Percentiles rank a stretch among this genome's conserved stretches.
phyloP scores from a whole-genome alignment of 2,888 invertebrate species.

The Drosophila ustulata region DNA sequence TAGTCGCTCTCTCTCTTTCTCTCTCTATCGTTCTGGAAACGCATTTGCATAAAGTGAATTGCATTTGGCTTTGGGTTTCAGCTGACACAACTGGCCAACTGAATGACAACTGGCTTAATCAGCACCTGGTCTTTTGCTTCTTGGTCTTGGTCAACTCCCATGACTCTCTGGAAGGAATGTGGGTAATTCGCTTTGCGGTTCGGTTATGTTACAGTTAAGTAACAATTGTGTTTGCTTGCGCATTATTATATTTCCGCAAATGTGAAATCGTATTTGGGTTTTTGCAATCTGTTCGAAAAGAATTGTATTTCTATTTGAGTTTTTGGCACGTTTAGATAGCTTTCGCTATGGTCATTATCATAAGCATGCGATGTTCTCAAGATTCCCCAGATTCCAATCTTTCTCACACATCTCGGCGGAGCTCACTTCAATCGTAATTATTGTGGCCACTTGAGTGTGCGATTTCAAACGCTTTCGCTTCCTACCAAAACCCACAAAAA shows the following conservation, averaged over 20 bases:
- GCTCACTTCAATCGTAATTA: slow-evolving; percentile 48
- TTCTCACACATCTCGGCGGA: slow-evolving; percentile 45
- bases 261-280: not conserved
- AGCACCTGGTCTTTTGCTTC: slow-evolving; percentile 7
- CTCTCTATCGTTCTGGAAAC: no score
- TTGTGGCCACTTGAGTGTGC: slow-evolving; percentile 62
- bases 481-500: slow-evolving; percentile 30
- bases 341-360: slow-evolving; percentile 39
- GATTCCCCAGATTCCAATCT: slow-evolving; percentile 37
- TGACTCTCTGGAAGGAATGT: not conserved
- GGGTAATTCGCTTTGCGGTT: not conserved
- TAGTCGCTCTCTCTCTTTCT: not conserved
- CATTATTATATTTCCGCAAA: slow-evolving; percentile 1
- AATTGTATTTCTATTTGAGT: not conserved
- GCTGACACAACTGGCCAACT: slow-evolving; percentile 3
- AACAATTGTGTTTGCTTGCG: not conserved
- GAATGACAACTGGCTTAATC: slow-evolving; percentile 28
- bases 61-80: slow-evolving; percentile 54
- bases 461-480: slow-evolving; percentile 73
- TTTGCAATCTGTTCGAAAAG: no score
- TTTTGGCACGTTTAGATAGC: slow-evolving; percentile 12
- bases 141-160: slow-evolving; percentile 4
- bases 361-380: slow-evolving; percentile 34
- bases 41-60: slow-evolving; percentile 69
- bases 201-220: slow-evolving; percentile 2